Base-by-base conservation (phyloP, 1,140 invertebrate genomes). In the Papilio machaon region DNA sequence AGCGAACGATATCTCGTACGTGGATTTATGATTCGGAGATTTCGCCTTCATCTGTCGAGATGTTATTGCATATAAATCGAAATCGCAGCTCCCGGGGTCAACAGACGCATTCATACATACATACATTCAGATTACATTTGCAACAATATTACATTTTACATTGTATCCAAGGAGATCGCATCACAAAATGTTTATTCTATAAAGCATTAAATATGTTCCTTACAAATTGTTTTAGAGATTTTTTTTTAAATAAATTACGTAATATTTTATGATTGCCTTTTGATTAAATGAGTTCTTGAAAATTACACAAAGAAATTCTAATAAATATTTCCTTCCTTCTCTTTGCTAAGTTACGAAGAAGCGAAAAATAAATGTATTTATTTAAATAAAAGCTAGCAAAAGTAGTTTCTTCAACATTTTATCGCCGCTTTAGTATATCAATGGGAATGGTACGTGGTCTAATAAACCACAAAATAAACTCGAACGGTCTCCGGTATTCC, bases 51-150 rank as follows among this genome's bases (percentile, higher is more conserved):
- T 11, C 19, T 52, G 46, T 54, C 46, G 74, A 54, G 17, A 23
- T 74, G 47, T 52, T 76, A 76, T 52, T 76, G 74, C 74, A 76
- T 76, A 76, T 76, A 76, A 76, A 76, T 76, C 74, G 74, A 76
- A 76, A 76, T 76, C 47, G 47, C 74, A 76, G 43, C 74, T 54
- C 19, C 23, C 19, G 74, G 47, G 46, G 74, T 76, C 47, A 52
- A 49, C 74, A 47, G 46, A 52, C 74, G 47, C 19, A 43, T 43
- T 43, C 38, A 73, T 73, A 43, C 15, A 30, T 8, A 74, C 19
- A 19, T 46, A 11, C 46, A 75, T 49, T 54, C 13, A 54, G 11
- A 73, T 73, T 74, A 11, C n/a, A 74, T 74, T 74, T 74, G 30
- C 64, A 70, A 70, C 4, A 11, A 70, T 70, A 70, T 70, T 70